These are phyloP conservation scores for Telmatherina bonti DNA, from an alignment of 2,797 vertebrate genomes.

Conservation along the genomic window DNA sequence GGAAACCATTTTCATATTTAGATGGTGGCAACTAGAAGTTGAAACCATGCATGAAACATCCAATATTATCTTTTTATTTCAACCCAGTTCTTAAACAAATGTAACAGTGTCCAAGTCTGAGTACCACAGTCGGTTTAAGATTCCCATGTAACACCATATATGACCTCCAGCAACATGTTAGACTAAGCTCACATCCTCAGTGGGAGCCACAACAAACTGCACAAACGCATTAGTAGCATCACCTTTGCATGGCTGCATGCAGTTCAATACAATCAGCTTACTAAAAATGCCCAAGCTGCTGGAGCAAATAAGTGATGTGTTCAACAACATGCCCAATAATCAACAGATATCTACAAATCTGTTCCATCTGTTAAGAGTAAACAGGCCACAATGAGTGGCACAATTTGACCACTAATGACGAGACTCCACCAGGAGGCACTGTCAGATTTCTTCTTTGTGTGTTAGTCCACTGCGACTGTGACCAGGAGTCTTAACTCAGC, in stretches of 20 bases:
- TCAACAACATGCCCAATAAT: constrained; percentile 9
- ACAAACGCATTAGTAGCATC: neutral
- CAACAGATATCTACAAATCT: constrained; percentile 18
- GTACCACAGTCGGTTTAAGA: neutral
- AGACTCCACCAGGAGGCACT: neutral
- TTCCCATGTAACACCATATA: neutral
- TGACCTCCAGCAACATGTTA: neutral
- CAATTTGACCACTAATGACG: neutral
- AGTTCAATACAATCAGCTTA: neutral
- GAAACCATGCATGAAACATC: constrained; percentile 25
- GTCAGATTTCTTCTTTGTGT: neutral
- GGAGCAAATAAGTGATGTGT: constrained; percentile 3
- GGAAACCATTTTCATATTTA: constrained; percentile 11
- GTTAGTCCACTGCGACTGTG: neutral
- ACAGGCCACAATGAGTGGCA: neutral
- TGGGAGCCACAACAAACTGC: neutral
- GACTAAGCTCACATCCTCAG: neutral
- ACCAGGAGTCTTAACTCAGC: neutral
- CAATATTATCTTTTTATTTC: neutral
- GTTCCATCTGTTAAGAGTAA: constrained; percentile 8
- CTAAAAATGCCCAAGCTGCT: neutral
- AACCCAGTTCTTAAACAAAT: neutral
- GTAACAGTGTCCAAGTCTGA: too few species aligned
- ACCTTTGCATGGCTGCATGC: too few species aligned
- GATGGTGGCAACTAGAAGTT: constrained; percentile 6